Base-by-base conservation (phyloP, 1,140 invertebrate species). In the Sesamia nonagrioides region DNA sequence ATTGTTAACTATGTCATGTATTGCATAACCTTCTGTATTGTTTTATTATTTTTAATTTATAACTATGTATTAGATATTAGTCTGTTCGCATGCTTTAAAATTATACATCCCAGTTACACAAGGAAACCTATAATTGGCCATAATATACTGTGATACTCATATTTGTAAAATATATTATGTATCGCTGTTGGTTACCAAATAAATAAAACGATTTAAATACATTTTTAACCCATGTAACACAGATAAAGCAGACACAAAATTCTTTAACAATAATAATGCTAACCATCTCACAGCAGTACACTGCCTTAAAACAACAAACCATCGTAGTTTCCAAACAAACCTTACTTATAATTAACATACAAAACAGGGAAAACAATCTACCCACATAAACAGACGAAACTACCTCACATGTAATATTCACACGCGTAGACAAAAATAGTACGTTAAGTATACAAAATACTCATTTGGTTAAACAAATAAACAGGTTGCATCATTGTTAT, bases 381-480 rank as follows among this genome's bases (percentile, higher is more conserved):
- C 13, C 33, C 68, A 18, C 33, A 45, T 52, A 35, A 69, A 69
- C 45, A 48, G 27, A 54, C 48, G 52, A 4, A 54, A 71, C 68
- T 69, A 69, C 66, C 37, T 3, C 61, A 27, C 42, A 69, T 33
- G 45, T 71, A 71, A 48, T 69, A 69, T 69, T 48, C 66, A 66
- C 66, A 69, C 66, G 54, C 35, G 66, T 50, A 27, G 15, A 69
- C 66, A 69, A 69, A 69, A 69, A 69, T 69, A 69, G 18, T 69
- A 15, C 42, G 66, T 27, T 50, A 69, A 11, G 60, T 42, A 63
- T 61, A 17, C 18, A 42, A 69, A 54, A 71, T 48, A 54, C 18
- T 71, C 68, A 33, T 71, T 71, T 71, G 48, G 48, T 45, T 69
- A 69, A 66, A 50, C 68, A 71, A 71, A 71, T 71, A 71, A 54